Evolutionary conservation across 2,888 invertebrate genomes (phyloP).

Genomic region (Netelia virgata): DNA sequence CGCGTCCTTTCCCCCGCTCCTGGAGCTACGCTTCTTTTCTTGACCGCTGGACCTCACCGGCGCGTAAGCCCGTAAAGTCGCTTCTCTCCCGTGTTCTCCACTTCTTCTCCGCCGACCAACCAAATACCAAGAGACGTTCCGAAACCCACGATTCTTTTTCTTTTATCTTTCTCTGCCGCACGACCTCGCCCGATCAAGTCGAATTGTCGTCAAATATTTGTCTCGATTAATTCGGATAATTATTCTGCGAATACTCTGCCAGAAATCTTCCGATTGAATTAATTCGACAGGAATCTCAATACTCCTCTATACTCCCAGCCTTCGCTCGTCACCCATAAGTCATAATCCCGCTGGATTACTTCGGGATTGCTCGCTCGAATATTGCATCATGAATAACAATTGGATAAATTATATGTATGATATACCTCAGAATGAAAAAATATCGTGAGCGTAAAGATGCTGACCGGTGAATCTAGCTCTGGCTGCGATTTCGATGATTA

Average conservation of each 20-base stretch:
- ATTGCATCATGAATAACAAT: slow-evolving; percentile 8
- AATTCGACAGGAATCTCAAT: slow-evolving; percentile 6
- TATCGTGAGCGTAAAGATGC: not conserved
- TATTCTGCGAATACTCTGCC: not conserved
- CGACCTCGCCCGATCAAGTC: slow-evolving; percentile 10
- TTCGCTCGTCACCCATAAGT: not conserved
- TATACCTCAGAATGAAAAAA: not conserved
- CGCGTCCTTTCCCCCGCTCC: slow-evolving; percentile 65
- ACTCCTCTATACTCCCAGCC: too few species aligned
- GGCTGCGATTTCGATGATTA: slow-evolving; percentile 13
- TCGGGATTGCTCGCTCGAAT: slow-evolving; percentile 29
- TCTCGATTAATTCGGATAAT: slow-evolving; percentile 9
- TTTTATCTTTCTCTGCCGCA: slow-evolving; percentile 4
- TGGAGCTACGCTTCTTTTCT: slow-evolving; percentile 34
- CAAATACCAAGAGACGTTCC: slow-evolving; percentile 5
- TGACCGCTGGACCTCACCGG: slow-evolving; percentile 61
- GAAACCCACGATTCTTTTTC: not conserved
- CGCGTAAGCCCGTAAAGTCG: slow-evolving; percentile 24
- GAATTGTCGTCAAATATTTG: slow-evolving; percentile 21
- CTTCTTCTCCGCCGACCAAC: not conserved
- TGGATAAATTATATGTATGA: not conserved
- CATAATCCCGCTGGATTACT: slow-evolving; percentile 35
- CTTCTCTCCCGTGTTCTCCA: slow-evolving; percentile 19
- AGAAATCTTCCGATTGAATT: slow-evolving; percentile 12
- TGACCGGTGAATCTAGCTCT: not conserved